These are phyloP conservation scores for Pristionchus fissidentatus DNA, from an alignment of 2,888 invertebrate species.

Conservation along the genomic window DNA sequence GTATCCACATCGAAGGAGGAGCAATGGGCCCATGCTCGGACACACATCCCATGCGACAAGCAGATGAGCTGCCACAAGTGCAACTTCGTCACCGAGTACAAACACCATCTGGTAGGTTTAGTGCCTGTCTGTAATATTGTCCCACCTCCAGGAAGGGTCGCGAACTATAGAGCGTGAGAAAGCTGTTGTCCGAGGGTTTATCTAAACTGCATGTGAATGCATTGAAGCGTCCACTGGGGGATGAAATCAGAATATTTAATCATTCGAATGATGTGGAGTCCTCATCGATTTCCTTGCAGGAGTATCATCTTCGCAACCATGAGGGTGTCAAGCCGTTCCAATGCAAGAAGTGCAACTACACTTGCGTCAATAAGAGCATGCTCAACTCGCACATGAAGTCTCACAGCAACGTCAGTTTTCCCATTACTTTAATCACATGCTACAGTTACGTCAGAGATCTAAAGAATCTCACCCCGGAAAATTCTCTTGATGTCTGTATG, in stretches of 20 bases:
- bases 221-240: neutral
- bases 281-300: conserved; percentile 76
- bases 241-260: neutral
- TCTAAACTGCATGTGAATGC: neutral
- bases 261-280: too few relatives aligned
- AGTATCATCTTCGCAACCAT: conserved; percentile 96
- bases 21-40: conserved; percentile 91
- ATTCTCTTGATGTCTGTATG: too few relatives aligned
- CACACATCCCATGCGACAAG: conserved; percentile 93
- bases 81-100: conserved; percentile 97
- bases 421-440: neutral
- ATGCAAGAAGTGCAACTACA: conserved; percentile 73
- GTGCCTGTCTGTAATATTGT: too few relatives aligned
- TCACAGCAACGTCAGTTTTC: conserved; percentile 80
- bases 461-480: too few relatives aligned
- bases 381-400: conserved; percentile 97
- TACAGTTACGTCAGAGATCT: too few relatives aligned
- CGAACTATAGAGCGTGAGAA: too few relatives aligned
- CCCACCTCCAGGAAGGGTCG: too few relatives aligned
- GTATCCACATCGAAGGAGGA: conserved; percentile 86
- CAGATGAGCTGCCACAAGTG: conserved; percentile 91
- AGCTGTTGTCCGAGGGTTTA: too few relatives aligned
- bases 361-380: conserved; percentile 98
- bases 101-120: conserved; percentile 86
- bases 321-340: conserved; percentile 88